Base-by-base conservation (phyloP, 2,888 invertebrate species). In the Trachelus iudaicus region DNA sequence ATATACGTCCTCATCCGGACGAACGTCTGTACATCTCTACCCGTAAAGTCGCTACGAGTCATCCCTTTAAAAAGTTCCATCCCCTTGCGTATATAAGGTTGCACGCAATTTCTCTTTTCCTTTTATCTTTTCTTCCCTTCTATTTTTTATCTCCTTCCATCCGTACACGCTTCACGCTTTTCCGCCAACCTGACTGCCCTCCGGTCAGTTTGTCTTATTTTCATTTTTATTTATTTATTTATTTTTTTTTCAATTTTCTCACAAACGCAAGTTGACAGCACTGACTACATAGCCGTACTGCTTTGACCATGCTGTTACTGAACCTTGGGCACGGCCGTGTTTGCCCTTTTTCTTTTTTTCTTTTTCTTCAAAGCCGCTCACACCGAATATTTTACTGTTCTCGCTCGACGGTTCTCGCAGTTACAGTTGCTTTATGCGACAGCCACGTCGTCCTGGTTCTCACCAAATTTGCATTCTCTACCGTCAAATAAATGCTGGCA, bases 361-460 rank as follows among this genome's bases (percentile, higher is more conserved):
- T 6, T 15, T 56, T 23, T 9, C 56, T 23, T 56, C 56, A 56
- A 74, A 35, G 73, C 69, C 56, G 75, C 69, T 77, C 69, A 33
- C 74, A 68, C 74, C 37, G 69, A 73, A 68, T 76, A 78, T 77
- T 82, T 79, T 73, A 76, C 75, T 73, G 76, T 76, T 69, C 23
- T 33, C 68, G 69, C 76, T 80, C 73, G 74, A 35, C 69, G 74
- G 68, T 75, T 74, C 75, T 79, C 76, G 69, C 40, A 69, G 11
- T 69, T 73, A 75, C 81, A 78, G 81, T 82, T 82, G 83, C 81
- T 82, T 82, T 78, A 81, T 81, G 81, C 79, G 34, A 73, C 77
- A 73, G 77, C 76, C 78, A 77, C 40, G 56, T 56, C 56, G 56
- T 9, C 56, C 23, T 56, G 56, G 56, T 56, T 56, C 56, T 56